Evolutionary conservation across 2,888 invertebrate species (phyloP).

Genomic region (Coleophora deauratella): DNA sequence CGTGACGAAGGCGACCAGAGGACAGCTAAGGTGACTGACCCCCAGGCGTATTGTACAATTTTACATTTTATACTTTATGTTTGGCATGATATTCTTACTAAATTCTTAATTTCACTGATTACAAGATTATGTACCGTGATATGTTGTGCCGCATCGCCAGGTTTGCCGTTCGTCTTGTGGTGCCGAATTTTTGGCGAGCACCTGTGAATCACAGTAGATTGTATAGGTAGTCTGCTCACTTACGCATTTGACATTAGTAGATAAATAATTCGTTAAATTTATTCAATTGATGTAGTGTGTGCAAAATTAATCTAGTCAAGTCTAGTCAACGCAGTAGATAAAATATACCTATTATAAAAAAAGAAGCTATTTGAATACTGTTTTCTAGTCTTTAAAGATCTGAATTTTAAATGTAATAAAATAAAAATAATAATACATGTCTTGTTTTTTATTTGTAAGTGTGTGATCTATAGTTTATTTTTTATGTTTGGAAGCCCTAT

Average conservation of each 20-base stretch:
- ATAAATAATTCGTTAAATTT: slow-evolving; percentile 16
- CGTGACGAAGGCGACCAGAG: slow-evolving; percentile 35
- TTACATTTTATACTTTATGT: slow-evolving; percentile 64
- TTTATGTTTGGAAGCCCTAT: slow-evolving; percentile 25
- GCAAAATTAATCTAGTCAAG: slow-evolving; percentile 50
- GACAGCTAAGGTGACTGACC: slow-evolving; percentile 68
- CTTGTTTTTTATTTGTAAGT: slow-evolving; percentile 60
- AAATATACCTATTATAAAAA: slow-evolving; percentile 16
- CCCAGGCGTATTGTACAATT: slow-evolving; percentile 69
- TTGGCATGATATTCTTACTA: slow-evolving; percentile 71
- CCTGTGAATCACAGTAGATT: slow-evolving; percentile 35
- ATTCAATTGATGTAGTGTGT: slow-evolving; percentile 36
- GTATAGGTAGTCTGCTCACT: slow-evolving; percentile 12
- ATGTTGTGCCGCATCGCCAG: slow-evolving; percentile 47
- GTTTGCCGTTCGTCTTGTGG: slow-evolving; percentile 67
- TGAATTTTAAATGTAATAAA: slow-evolving; percentile 49
- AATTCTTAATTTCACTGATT: slow-evolving; percentile 63
- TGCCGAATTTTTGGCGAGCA: slow-evolving; percentile 55
- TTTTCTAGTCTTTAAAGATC: slow-evolving; percentile 44
- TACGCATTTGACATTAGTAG: slow-evolving; percentile 37
- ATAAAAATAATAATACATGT: slow-evolving; percentile 37
- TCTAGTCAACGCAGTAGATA: slow-evolving; percentile 51
- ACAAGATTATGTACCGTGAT: slow-evolving; percentile 55
- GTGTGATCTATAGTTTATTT: slow-evolving; percentile 16
- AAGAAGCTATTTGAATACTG: slow-evolving; percentile 18